A percentile compares a stretch with the other conserved stretches of the same genome.
Evolutionary conservation across 2,888 invertebrate species (phyloP).

Genomic region (Sericinus montela): DNA sequence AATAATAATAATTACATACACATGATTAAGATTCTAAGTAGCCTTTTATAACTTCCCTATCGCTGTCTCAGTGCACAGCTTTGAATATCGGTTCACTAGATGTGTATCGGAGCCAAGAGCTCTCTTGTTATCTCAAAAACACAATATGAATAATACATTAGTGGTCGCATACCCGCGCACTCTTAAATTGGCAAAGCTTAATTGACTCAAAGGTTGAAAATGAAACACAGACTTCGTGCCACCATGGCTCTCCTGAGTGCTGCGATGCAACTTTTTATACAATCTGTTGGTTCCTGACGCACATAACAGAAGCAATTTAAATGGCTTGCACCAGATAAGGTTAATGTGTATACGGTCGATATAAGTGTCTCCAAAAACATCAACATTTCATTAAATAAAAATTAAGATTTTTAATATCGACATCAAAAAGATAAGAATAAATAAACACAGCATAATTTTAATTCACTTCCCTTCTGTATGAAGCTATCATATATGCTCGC

Average conservation of each 20-base stretch:
- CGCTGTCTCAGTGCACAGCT: conserved; percentile 42
- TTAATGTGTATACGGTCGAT: conserved; percentile 10
- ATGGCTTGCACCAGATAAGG: conserved; percentile 40
- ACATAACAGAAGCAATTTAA: conserved; percentile 52
- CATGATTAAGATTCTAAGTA: conserved; percentile 51
- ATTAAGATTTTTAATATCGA: not conserved
- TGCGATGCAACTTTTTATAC: conserved; percentile 51
- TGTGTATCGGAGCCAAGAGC: conserved; percentile 72
- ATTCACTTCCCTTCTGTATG: not conserved
- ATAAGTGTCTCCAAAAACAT: conserved; percentile 1
- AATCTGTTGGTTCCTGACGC: conserved; percentile 36
- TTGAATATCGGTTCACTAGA: conserved; percentile 73
- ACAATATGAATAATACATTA: conserved; percentile 78
- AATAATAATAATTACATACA: too few relatives aligned
- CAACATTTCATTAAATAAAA: not conserved
- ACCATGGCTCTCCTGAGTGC: conserved; percentile 25
- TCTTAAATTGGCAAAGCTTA: conserved; percentile 75
- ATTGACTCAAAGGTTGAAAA: conserved; percentile 76
- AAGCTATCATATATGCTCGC: too few relatives aligned
- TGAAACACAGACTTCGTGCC: conserved; percentile 49
- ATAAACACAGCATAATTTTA: not conserved
- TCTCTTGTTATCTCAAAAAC: conserved; percentile 78
- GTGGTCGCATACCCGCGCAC: conserved; percentile 57
- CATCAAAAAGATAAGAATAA: too few relatives aligned
- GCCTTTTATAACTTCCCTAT: conserved; percentile 38